phyloP scores from a whole-genome alignment of 1,140 invertebrate species.

The Aphaenogaster rudis region DNA sequence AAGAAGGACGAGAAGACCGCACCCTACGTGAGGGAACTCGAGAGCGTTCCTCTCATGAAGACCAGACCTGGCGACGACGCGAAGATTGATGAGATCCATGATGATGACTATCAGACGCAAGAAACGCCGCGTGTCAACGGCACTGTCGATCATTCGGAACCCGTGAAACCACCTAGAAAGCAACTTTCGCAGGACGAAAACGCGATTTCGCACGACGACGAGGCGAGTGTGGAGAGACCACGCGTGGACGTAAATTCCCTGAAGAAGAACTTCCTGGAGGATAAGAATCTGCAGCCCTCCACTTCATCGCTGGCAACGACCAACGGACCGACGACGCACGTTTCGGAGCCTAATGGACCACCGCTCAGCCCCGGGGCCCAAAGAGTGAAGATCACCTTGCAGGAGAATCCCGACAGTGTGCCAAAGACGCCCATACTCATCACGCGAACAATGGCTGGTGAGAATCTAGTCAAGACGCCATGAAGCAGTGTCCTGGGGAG shows the following conservation, averaged over 20 bases:
- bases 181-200: slow-evolving; percentile 8
- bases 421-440: slow-evolving; percentile 86
- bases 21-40: slow-evolving; percentile 80
- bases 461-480: slow-evolving; percentile 85
- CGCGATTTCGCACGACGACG: slow-evolving; percentile 13
- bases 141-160: slow-evolving; percentile 74
- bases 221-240: slow-evolving; percentile 40
- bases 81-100: slow-evolving; percentile 40
- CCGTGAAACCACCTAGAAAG: slow-evolving; percentile 82
- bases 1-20: slow-evolving; percentile 73
- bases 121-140: slow-evolving; percentile 56
- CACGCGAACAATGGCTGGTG: slow-evolving; percentile 82
- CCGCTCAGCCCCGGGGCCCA: slow-evolving; percentile 84
- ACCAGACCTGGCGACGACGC: slow-evolving; percentile 64
- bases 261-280: slow-evolving; percentile 71
- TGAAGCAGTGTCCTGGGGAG: slow-evolving; percentile 67
- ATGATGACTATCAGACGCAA: slow-evolving; percentile 47
- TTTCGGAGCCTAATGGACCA: slow-evolving; percentile 65
- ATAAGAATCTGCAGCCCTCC: slow-evolving; percentile 47
- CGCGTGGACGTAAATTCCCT: slow-evolving; percentile 65
- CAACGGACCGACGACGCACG: slow-evolving; percentile 47
- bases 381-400: slow-evolving; percentile 85
- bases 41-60: slow-evolving; percentile 82
- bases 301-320: slow-evolving; percentile 45
- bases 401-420: slow-evolving; percentile 86